These are phyloP conservation scores for Machaerirhynchus nigripectus DNA, from an alignment of 2,113 vertebrate species.

Conservation along the genomic window DNA sequence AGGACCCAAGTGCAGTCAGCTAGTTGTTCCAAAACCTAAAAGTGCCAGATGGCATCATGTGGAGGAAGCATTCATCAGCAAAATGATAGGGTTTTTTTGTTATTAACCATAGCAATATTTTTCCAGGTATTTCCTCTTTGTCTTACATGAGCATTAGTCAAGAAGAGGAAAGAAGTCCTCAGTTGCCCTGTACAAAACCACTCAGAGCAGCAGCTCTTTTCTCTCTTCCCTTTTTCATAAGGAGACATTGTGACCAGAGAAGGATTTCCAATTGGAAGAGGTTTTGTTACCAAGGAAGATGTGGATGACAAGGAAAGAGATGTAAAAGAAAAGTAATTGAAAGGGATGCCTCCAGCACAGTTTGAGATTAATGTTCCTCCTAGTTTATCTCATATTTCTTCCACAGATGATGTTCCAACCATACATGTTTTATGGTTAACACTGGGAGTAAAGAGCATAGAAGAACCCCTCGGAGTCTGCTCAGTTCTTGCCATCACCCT, in stretches of 20 bases:
- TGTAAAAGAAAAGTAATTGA: not conserved
- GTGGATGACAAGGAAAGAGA: not conserved
- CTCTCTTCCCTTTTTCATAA: not conserved
- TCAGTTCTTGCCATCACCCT: not conserved
- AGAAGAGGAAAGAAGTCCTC: not conserved
- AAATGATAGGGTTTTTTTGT: not conserved
- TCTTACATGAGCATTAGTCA: not conserved
- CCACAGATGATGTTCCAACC: not conserved
- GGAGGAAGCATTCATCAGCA: not conserved
- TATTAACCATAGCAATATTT: not conserved
- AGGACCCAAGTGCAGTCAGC: not conserved
- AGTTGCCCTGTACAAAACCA: rapidly evolving
- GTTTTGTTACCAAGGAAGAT: not conserved
- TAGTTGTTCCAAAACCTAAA: not conserved
- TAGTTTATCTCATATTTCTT: constrained; percentile 31
- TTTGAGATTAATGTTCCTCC: not conserved
- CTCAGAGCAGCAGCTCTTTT: not conserved
- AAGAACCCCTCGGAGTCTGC: not conserved
- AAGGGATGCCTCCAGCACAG: not conserved
- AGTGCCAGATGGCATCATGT: not conserved
- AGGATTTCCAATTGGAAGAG: not conserved
- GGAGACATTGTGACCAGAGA: not conserved
- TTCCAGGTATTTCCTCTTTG: not conserved
- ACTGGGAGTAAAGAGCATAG: not conserved
- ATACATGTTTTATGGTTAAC: not conserved